Evolutionary conservation across 2,797 vertebrate species (phyloP).

Genomic region (Cirrhinus mrigala): DNA sequence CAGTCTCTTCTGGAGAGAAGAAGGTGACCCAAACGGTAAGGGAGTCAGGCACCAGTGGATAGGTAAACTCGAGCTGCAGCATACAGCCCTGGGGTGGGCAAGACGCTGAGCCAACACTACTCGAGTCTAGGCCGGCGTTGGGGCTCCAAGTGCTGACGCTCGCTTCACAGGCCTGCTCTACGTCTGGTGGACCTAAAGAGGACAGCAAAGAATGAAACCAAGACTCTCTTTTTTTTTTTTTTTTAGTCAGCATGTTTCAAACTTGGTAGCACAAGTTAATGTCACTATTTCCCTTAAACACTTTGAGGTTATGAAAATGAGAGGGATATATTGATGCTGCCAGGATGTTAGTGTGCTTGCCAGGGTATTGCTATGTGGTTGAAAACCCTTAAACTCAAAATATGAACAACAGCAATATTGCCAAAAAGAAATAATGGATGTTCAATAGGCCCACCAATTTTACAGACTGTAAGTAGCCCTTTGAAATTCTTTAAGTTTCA

Average conservation of each 20-base stretch:
- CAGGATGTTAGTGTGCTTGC: background rate
- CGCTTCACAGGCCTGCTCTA: constrained; percentile 95
- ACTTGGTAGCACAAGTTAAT: background rate
- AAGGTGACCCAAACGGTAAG: constrained; percentile 97
- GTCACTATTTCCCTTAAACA: background rate
- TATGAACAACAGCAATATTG: background rate
- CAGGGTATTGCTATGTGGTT: background rate
- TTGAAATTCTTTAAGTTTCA: background rate
- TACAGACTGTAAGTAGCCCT: background rate
- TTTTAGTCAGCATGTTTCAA: background rate
- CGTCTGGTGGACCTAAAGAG: constrained; percentile 89
- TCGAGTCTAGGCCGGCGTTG: constrained; percentile 84
- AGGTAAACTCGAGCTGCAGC: constrained; percentile 91
- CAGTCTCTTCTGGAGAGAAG: constrained; percentile 88
- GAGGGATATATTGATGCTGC: background rate
- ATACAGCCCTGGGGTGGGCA: constrained; percentile 95
- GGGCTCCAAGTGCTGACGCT: constrained; percentile 98
- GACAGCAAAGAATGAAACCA: background rate
- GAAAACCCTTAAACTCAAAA: background rate
- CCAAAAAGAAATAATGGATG: background rate
- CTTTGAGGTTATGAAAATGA: background rate
- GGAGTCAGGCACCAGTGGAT: constrained; percentile 91
- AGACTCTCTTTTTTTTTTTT: background rate
- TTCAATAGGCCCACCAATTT: constrained; percentile 1
- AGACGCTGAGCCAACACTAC: constrained; percentile 83